phyloP scores from a whole-genome alignment of 2,113 vertebrate genomes.

The Aplodontia rufa region DNA sequence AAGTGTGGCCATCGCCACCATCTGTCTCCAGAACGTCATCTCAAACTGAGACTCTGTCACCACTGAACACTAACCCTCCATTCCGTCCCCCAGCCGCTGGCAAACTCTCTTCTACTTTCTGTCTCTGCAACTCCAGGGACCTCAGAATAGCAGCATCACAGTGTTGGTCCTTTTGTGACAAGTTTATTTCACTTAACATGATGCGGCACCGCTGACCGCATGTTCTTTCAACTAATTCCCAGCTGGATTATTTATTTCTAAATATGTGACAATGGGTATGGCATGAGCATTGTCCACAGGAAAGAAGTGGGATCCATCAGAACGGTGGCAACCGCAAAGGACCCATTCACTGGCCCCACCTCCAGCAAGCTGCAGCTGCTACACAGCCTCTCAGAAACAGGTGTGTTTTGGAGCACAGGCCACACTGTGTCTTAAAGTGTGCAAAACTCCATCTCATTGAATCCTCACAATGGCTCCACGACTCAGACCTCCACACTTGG shows the following conservation, averaged over 20 bases:
- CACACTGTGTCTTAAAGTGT: no score
- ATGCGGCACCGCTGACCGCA: not conserved
- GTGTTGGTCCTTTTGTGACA: not conserved
- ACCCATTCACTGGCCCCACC: not conserved
- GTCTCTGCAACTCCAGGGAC: not conserved
- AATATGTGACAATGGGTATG: not conserved
- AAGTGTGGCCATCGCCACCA: not conserved
- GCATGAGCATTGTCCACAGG: not conserved
- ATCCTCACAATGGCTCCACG: not conserved
- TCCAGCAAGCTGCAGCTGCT: no score
- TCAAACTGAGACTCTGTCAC: not conserved
- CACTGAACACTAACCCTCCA: not conserved
- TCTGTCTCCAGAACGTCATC: not conserved
- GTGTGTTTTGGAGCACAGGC: not conserved
- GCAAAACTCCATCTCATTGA: not conserved
- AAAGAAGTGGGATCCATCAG: not conserved
- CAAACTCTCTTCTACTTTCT: not conserved
- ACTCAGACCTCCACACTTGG: not conserved
- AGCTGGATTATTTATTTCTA: constrained; percentile 33
- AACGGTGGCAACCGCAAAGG: not conserved
- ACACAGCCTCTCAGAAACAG: not conserved
- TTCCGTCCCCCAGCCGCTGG: not conserved
- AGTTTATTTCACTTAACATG: not conserved
- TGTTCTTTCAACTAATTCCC: not conserved
- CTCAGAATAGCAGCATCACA: not conserved